These are phyloP conservation scores for Cybosia mesomella DNA, from an alignment of 2,888 invertebrate genomes.

Conservation along the genomic window DNA sequence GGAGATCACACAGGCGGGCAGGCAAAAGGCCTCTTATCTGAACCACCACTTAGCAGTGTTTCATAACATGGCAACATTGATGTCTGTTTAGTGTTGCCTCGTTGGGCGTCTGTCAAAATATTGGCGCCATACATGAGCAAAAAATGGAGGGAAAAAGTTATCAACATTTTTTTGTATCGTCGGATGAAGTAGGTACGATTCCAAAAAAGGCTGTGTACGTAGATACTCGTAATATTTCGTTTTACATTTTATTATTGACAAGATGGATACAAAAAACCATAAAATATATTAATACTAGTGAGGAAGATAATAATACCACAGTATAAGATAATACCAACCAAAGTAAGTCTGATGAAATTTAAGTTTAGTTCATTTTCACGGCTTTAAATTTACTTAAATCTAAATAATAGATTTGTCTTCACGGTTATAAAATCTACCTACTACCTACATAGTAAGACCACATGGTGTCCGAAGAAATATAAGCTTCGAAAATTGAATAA, in stretches of 20 bases:
- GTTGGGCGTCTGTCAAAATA: slow-evolving; percentile 71
- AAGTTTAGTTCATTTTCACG: background rate
- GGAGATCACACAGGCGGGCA: slow-evolving; percentile 49
- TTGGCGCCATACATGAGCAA: slow-evolving; percentile 69
- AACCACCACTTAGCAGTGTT: slow-evolving; percentile 77
- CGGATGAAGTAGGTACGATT: slow-evolving; percentile 18
- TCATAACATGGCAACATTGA: slow-evolving; percentile 63
- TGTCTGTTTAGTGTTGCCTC: slow-evolving; percentile 71
- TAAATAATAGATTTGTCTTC: slow-evolving; percentile 6
- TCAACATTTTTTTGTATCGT: slow-evolving; percentile 39
- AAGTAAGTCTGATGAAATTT: background rate
- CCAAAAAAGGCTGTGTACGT: slow-evolving; percentile 20
- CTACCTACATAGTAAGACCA: background rate
- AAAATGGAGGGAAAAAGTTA: slow-evolving; percentile 46
- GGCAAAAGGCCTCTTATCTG: slow-evolving; percentile 71
- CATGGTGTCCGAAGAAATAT: background rate
- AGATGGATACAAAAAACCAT: too few species aligned
- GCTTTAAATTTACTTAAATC: background rate
- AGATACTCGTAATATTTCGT: background rate
- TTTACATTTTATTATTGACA: background rate
- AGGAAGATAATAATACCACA: too few species aligned
- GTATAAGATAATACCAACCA: too few species aligned
- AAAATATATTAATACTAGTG: too few species aligned
- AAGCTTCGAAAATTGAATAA: background rate
- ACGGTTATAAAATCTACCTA: background rate